Base-by-base conservation (phyloP, 2,888 invertebrate species). In the Aethes cnicana region DNA sequence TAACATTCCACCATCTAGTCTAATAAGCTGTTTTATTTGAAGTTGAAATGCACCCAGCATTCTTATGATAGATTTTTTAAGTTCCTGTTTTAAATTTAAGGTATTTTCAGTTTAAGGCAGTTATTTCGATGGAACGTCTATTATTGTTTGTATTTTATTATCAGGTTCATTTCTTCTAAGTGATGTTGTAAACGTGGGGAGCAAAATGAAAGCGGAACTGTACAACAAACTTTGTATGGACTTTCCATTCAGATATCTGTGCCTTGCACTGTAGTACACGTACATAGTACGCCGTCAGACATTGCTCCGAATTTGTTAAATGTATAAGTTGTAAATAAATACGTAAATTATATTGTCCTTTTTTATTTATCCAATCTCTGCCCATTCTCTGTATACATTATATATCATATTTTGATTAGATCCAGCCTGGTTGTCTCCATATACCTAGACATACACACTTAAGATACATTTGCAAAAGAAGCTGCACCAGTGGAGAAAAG, bases 1-100 rank as follows among this genome's bases (percentile, higher is more conserved):
- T 70, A 66, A 85, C 84, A 85, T 85, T 85, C 84, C 85, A 82
- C 75, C 73, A 68, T 77, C 77, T 82, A 81, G 81, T 81, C 78
- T 76, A 61, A 41, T 80, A 79, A 77, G 74, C 61, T 65, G 69
- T 73, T 71, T 66, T 66, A 64, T 67, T 69, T 56, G 33, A 20
- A 33, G 25, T 8, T 43, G 32, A 28, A 47, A 32, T 25, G 47
- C 42, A 48, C 53, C 47, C 42, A 18, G 11, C 47, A 42, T 42
- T 53, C 17, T 42, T 26, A 25, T 37, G 8, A 53, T 54, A 48
- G 23, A 48, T 48, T 18, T 50, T n/a, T 55, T 61, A 52, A 57
- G 56, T 61, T 61, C 54, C 57, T 57, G 54, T 50, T 56, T 57
- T 36, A 42, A 36, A 25, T 14, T 25, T 39, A 46, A 44, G 37